phyloP scores from a whole-genome alignment of 2,797 vertebrate genomes.

The Melopsittacus undulatus region DNA sequence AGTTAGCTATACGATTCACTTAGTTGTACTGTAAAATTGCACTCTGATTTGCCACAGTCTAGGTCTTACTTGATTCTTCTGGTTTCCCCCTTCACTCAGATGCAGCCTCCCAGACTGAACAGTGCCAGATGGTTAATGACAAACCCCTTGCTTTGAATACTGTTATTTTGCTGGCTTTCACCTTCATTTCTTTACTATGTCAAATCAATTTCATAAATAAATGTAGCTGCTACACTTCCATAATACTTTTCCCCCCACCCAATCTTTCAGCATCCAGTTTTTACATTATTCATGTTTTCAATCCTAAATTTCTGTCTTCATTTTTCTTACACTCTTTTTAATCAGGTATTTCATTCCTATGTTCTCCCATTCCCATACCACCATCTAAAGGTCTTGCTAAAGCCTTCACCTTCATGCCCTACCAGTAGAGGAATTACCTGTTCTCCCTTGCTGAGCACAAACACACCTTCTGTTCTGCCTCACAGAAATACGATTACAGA shows the following conservation, averaged over 20 bases:
- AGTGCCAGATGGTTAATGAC: background rate
- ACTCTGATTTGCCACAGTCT: background rate
- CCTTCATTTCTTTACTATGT: background rate
- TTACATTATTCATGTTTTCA: background rate
- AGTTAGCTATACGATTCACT: background rate
- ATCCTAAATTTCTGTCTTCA: background rate
- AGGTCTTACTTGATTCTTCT: background rate
- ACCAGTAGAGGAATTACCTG: background rate
- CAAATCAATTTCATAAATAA: background rate
- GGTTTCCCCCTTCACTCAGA: background rate
- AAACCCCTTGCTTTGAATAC: background rate
- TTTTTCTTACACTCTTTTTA: background rate
- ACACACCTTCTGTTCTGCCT: background rate
- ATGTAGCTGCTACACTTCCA: background rate
- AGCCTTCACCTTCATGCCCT: background rate
- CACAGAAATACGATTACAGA: background rate
- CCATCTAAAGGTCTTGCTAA: background rate
- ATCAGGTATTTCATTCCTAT: background rate
- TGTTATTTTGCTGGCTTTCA: background rate
- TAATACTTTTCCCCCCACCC: accelerated
- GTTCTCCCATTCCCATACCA: background rate
- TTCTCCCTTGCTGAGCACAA: background rate
- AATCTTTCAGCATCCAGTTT: background rate
- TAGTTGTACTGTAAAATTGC: background rate
- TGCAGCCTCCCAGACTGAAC: background rate